Conservation (phyloP, 2,888 invertebrate genomes). For the Ditula angustiorana region DNA sequence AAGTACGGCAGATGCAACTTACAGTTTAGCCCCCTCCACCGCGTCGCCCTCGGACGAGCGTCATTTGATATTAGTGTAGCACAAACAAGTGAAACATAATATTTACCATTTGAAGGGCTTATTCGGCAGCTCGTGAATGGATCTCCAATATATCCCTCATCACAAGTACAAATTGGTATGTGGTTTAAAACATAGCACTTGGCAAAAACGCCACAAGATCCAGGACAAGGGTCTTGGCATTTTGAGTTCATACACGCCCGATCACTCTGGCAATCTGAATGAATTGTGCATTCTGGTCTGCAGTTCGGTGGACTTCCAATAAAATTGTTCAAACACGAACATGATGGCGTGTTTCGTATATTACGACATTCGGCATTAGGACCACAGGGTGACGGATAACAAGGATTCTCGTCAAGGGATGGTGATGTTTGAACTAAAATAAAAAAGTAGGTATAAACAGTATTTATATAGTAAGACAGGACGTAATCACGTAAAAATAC, state of each 20-base stretch:
- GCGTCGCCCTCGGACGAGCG: too few relatives aligned
- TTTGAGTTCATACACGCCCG: slow-evolving; percentile 91
- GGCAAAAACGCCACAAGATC: slow-evolving; percentile 89
- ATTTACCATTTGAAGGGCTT: slow-evolving; percentile 83
- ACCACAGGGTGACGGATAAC: slow-evolving; percentile 88
- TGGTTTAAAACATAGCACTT: slow-evolving; percentile 89
- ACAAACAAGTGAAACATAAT: neutral
- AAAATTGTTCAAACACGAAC: slow-evolving; percentile 87
- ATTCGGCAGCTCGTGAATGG: slow-evolving; percentile 87
- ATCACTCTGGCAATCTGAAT: slow-evolving; percentile 90
- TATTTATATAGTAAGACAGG: too few relatives aligned
- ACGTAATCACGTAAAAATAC: too few relatives aligned
- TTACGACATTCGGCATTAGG: slow-evolving; percentile 87
- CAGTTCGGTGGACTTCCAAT: slow-evolving; percentile 90
- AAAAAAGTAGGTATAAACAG: neutral
- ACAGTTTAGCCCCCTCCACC: too few relatives aligned
- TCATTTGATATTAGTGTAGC: neutral
- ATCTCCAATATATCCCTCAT: slow-evolving; percentile 90
- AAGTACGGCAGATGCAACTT: too few relatives aligned
- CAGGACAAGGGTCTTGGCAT: slow-evolving; percentile 92
- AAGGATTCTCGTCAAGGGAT: slow-evolving; percentile 76
- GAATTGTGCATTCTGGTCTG: slow-evolving; percentile 89
- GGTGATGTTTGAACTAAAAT: slow-evolving; percentile 62
- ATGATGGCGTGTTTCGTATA: slow-evolving; percentile 86
- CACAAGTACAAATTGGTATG: slow-evolving; percentile 90